Evolutionary conservation across 1,140 invertebrate genomes (phyloP), one percentile per base, ranked within the genome.

Genomic region (Magallana ariakensis): DNA sequence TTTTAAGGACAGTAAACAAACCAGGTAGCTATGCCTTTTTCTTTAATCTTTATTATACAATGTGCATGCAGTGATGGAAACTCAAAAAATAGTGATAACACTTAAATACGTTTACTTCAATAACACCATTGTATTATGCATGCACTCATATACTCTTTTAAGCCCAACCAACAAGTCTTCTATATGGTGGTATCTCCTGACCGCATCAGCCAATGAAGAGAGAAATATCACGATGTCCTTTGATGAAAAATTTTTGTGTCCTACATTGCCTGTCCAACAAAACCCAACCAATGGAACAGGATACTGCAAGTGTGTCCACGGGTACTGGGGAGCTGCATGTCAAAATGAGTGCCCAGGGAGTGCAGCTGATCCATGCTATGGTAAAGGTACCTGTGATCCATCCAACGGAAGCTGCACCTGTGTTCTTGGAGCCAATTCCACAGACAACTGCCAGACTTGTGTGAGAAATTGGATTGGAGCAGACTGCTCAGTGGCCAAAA

Each of bases 301-400:
- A 10, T 90, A 87, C 81, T 92, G 91, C 66, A 75, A 89, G 46
- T 92, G 91, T 86, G 15, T 84, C 1, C 55, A 89, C 26, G 91
- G 91, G 56, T 92, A 92, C 88, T 92, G 90, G 90, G 91, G 91
- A 84, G 16, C 83, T 3, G 66, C 82, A 15, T 92, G 91, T 81
- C 26, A 91, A 55, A 56, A 89, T 80, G 80, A 58, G 26, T 92
- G 91, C 85, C 85, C 88, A 87, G 91, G 91, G 57, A 88, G 90
- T 22, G 88, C 86, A 13, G 19, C 4, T 55, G 84, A 84, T 83
- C 83, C 89, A 26, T 92, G 90, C 84, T 88, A 90, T 84, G 89
- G 89, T 55, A 89, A 90, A 56, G 91, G 91, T 11, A 2, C 55
- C 11, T 92, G 91, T 80, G 75, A 90, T n/a, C 13, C 81, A 19